A percentile compares a stretch with the other conserved stretches of the same genome.
Evolutionary conservation across 1,140 invertebrate genomes (phyloP).

Genomic region (Camponotus pennsylvanicus): DNA sequence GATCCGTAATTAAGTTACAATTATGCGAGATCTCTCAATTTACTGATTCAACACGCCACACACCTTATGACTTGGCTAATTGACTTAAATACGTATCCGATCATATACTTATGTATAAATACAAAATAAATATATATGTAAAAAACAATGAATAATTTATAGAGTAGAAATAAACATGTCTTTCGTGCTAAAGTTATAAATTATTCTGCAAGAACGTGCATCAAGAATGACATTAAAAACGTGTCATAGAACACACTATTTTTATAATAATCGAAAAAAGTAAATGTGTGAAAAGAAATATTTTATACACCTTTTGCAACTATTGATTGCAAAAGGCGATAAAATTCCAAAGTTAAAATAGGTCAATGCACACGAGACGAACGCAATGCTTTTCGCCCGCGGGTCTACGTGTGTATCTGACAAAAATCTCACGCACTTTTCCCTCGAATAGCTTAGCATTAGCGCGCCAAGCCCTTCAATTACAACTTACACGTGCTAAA

Average conservation of each 20-base stretch:
- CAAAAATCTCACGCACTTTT: constrained; percentile 33
- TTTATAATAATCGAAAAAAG: background rate
- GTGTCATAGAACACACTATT: no score
- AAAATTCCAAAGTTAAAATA: background rate
- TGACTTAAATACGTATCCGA: constrained; percentile 40
- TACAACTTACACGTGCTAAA: constrained; percentile 56
- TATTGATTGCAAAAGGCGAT: background rate
- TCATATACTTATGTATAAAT: background rate
- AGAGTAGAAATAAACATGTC: background rate
- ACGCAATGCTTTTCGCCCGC: background rate
- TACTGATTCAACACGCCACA: constrained; percentile 4
- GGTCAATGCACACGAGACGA: background rate
- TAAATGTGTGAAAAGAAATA: background rate
- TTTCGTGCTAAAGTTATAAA: background rate
- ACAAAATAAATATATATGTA: background rate
- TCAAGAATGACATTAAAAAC: background rate
- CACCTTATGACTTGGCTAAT: background rate
- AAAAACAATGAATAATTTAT: background rate
- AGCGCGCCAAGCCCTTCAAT: constrained; percentile 46
- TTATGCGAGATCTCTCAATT: constrained; percentile 43
- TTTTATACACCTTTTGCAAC: background rate
- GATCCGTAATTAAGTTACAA: constrained; percentile 51
- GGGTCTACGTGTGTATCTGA: background rate
- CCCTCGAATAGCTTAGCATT: constrained; percentile 58
- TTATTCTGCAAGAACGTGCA: background rate